Conservation (phyloP, 2,888 invertebrate species). For the Lithophane leautieri region DNA sequence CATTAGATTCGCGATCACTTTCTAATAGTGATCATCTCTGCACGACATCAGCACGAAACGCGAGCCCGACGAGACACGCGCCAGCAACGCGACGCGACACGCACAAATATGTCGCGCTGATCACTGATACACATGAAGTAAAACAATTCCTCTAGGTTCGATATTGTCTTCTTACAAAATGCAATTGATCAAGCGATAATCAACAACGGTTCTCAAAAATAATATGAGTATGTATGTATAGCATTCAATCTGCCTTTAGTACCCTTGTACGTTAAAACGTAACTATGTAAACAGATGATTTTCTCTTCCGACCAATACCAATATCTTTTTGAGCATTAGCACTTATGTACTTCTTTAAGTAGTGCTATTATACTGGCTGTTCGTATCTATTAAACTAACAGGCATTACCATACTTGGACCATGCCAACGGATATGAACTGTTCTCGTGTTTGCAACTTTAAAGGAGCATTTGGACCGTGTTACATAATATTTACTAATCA, state of each 20-base stretch:
- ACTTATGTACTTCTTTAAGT: too few relatives aligned
- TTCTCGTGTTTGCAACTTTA: too few relatives aligned
- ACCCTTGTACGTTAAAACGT: too few relatives aligned
- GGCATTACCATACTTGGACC: neutral
- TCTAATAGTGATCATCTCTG: slow-evolving; percentile 55
- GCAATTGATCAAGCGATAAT: neutral
- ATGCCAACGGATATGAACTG: too few relatives aligned
- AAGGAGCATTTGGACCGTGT: too few relatives aligned
- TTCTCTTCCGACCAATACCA: neutral
- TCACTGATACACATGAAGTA: slow-evolving; percentile 4
- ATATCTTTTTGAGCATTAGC: neutral
- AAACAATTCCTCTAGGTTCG: neutral
- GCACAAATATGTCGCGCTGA: too few relatives aligned
- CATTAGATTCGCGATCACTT: slow-evolving; percentile 53
- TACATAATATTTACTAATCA: too few relatives aligned
- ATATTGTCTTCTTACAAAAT: neutral
- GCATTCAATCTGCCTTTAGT: neutral
- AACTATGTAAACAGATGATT: neutral
- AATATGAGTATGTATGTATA: neutral
- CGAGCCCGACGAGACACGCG: neutral
- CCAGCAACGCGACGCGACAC: neutral
- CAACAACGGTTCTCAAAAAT: neutral
- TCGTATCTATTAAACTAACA: neutral
- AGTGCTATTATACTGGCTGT: neutral
- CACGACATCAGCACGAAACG: slow-evolving; percentile 28